Percentiles rank a stretch among this genome's conserved stretches.
Evolutionary conservation across 2,888 invertebrate genomes (phyloP).

Genomic region (Acrocyrtus sp.): DNA sequence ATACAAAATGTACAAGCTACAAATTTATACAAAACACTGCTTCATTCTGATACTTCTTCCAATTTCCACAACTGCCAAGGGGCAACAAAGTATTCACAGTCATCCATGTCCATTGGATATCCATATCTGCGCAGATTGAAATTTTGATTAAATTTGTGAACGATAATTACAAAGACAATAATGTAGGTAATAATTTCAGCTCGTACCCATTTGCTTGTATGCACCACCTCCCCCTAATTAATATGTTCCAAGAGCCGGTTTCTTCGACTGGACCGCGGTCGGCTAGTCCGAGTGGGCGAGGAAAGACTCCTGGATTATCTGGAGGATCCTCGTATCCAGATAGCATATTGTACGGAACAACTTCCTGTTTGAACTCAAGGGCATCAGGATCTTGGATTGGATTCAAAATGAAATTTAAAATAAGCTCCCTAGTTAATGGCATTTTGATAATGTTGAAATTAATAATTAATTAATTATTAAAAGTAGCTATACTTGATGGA

Average conservation of each 20-base stretch:
- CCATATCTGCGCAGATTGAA: constrained; percentile 20
- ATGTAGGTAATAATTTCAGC: not conserved
- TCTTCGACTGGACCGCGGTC: constrained; percentile 5
- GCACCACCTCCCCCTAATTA: constrained; percentile 49
- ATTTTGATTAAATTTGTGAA: too few species aligned
- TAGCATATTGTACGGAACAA: constrained; percentile 49
- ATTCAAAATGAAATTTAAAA: too few species aligned
- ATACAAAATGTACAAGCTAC: not conserved
- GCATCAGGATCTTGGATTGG: constrained; percentile 32
- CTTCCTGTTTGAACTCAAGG: constrained; percentile 45
- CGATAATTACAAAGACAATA: too few species aligned
- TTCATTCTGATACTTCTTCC: constrained; percentile 3
- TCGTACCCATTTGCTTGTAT: constrained; percentile 51
- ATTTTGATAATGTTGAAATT: too few species aligned
- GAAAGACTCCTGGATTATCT: constrained; percentile 47
- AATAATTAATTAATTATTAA: too few species aligned
- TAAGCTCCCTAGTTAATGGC: too few species aligned
- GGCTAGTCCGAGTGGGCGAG: constrained; percentile 45
- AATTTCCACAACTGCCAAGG: constrained; percentile 50
- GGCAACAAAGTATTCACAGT: constrained; percentile 45
- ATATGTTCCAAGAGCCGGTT: constrained; percentile 35
- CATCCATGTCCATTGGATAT: constrained; percentile 43
- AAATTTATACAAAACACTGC: not conserved
- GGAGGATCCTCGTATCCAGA: constrained; percentile 45
- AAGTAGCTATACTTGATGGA: constrained; percentile 48